These are phyloP conservation scores for Kryptopterus vitreolus DNA, from an alignment of 2,797 vertebrate genomes.

Conservation along the genomic window DNA sequence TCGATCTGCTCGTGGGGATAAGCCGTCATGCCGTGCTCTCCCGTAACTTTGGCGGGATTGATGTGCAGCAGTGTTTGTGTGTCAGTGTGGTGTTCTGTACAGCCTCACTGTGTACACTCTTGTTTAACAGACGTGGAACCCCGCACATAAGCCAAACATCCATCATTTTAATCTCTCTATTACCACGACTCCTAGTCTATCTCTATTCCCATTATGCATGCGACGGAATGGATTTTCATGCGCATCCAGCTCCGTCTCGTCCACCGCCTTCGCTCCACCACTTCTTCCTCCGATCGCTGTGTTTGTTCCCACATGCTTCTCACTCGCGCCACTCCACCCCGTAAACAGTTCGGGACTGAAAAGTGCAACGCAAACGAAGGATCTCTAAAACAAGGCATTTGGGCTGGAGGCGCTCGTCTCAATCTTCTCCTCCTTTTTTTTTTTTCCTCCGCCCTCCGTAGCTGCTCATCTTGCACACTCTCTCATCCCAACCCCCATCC, in stretches of 20 bases:
- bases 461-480: conserved; percentile 62
- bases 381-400: conserved; percentile 20
- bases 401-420: conserved; percentile 26
- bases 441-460: conserved; percentile 53
- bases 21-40: background rate
- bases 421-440: conserved; percentile 54
- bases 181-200: background rate
- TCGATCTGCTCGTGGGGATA: background rate
- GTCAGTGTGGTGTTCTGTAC: background rate
- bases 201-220: background rate
- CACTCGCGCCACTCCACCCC: background rate
- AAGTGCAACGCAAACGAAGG: conserved; percentile 29
- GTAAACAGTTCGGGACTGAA: conserved; percentile 25
- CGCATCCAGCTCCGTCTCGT: background rate
- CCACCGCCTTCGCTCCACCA: conserved; percentile 11
- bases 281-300: conserved; percentile 7
- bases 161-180: conserved; percentile 50
- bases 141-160: conserved; percentile 55
- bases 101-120: conserved; percentile 3
- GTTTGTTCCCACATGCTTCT: conserved; percentile 5
- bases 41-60: background rate
- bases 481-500: too few species aligned
- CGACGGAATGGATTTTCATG: background rate
- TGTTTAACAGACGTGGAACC: conserved; percentile 29
- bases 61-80: background rate